Evolutionary conservation across 2,113 vertebrate species (phyloP).

Genomic region (Laticauda colubrina): DNA sequence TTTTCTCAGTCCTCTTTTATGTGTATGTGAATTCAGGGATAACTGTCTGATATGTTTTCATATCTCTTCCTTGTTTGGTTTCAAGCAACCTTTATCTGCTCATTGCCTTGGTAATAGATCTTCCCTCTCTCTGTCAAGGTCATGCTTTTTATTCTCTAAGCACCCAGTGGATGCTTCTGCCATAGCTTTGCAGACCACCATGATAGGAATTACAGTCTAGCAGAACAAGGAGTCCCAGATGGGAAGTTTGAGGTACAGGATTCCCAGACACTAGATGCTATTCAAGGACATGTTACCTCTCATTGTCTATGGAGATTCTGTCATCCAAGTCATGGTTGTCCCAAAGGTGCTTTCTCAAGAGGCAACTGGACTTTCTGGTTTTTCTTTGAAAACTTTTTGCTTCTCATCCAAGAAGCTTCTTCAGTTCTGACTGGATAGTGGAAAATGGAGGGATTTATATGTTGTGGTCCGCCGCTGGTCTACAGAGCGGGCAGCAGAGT

Average conservation of each 20-base stretch:
- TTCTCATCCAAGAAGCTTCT: no score
- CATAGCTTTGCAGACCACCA: not conserved
- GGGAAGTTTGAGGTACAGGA: not conserved
- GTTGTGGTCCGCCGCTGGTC: no score
- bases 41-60: not conserved
- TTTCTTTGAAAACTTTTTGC: no score
- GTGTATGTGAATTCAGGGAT: not conserved
- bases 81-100: not conserved
- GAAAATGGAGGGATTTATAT: no score
- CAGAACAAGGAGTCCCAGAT: not conserved
- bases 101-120: not conserved
- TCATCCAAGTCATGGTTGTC: no score
- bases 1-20: not conserved
- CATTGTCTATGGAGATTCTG: not conserved
- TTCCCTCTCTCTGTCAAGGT: not conserved
- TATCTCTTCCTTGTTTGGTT: not conserved
- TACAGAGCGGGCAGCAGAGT: no score
- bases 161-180: not conserved
- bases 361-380: no score
- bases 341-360: no score
- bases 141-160: not conserved
- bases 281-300: not conserved
- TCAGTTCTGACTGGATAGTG: no score
- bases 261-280: not conserved
- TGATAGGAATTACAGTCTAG: not conserved